phyloP scores from a whole-genome alignment of 2,797 vertebrate genomes.

The Poliocrania exsul region DNA sequence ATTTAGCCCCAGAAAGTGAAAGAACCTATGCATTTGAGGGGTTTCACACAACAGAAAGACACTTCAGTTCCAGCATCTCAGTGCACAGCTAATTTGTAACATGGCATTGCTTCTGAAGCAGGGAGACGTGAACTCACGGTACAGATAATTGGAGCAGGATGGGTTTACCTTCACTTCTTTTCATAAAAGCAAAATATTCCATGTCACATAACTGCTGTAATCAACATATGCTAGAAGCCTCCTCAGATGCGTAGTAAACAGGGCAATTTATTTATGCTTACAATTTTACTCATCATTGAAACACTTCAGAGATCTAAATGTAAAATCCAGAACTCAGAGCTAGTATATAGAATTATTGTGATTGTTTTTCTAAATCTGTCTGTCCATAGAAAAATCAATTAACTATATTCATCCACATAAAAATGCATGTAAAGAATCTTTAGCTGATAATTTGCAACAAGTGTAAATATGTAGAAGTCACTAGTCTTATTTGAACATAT shows the following conservation, averaged over 20 bases:
- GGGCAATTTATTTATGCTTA: slow-evolving; percentile 15
- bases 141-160: background rate
- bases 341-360: background rate
- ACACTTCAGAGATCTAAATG: slow-evolving; percentile 40
- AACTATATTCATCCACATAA: background rate
- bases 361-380: slow-evolving; percentile 35
- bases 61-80: background rate
- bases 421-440: slow-evolving; percentile 1
- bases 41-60: background rate
- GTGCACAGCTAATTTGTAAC: background rate
- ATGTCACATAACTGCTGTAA: background rate
- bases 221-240: background rate
- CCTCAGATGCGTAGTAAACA: slow-evolving; percentile 52
- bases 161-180: background rate
- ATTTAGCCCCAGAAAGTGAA: slow-evolving; percentile 27
- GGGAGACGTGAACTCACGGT: background rate
- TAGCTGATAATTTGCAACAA: background rate
- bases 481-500: background rate
- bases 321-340: slow-evolving; percentile 33
- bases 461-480: background rate
- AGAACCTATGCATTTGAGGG: slow-evolving; percentile 42
- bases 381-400: slow-evolving; percentile 32
- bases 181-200: background rate
- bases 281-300: background rate
- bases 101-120: background rate